phyloP scores from a whole-genome alignment of 2,888 invertebrate genomes.

The Coleophora deauratella region DNA sequence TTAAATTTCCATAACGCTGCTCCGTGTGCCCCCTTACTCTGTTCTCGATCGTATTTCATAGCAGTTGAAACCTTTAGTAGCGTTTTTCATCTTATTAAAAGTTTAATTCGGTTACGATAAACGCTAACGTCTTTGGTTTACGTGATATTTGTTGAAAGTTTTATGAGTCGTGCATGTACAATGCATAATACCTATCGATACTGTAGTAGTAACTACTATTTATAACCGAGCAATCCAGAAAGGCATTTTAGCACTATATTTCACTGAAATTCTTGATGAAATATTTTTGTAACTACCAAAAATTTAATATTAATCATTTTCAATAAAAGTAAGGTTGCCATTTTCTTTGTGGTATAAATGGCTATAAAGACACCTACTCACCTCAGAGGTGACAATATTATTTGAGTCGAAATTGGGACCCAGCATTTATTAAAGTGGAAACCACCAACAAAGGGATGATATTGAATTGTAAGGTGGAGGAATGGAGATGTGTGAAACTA shows the following conservation, averaged over 20 bases:
- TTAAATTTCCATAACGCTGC: conserved; percentile 52
- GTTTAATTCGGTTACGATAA: neutral
- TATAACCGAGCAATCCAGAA: neutral
- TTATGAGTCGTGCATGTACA: too few relatives aligned
- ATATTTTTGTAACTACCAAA: too few relatives aligned
- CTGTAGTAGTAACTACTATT: too few relatives aligned
- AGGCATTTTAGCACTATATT: neutral
- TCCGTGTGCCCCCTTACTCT: conserved; percentile 22
- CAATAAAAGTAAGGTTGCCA: too few relatives aligned
- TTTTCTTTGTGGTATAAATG: too few relatives aligned
- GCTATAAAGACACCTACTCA: too few relatives aligned
- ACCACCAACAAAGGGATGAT: conserved; percentile 71
- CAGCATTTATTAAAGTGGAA: conserved; percentile 71
- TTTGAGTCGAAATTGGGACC: conserved; percentile 61
- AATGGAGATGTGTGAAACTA: conserved; percentile 20
- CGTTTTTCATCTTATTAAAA: neutral
- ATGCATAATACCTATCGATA: too few relatives aligned
- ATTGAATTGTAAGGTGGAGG: conserved; percentile 65
- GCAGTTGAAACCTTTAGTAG: neutral
- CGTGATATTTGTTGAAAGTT: too few relatives aligned
- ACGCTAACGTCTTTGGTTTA: neutral
- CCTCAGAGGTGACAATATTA: conserved; percentile 64
- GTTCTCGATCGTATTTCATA: conserved; percentile 1
- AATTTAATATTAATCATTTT: too few relatives aligned
- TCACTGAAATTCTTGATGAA: too few relatives aligned